Base-by-base conservation (phyloP, 2,888 invertebrate genomes). In the Epinotia bilunana region DNA sequence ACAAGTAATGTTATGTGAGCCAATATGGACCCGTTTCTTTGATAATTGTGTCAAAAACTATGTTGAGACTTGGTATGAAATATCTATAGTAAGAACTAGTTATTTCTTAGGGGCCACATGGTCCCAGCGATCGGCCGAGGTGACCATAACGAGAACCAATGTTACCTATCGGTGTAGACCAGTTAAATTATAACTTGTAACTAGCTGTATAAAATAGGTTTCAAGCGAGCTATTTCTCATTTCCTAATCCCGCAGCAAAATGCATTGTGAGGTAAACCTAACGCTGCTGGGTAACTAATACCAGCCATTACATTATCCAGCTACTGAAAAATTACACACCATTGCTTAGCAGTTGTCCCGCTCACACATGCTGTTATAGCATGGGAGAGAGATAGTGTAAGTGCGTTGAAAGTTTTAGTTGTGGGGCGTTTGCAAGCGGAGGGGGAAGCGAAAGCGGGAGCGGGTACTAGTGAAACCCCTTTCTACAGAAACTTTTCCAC, bases 281-380 rank as follows among this genome's bases (percentile, higher is more conserved):
- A 64, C 72, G 46, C 43, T 39, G n/a, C 46, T 28, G 58, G 61
- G 65, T 60, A 73, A 72, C 70, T 62, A 69, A 69, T 74, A 69
- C 57, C 20, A 69, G 62, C 69, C 43, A 63, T 69, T 68, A 57
- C 69, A 74, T 74, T 74, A 74, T 33, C 46, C 57, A 11, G 39
- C 61, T 58, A 63, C 74, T 74, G 69, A 69, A 74, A 74, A 63
- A 74, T 74, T 74, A 62, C 69, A 69, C 55, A 33, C 69, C 63
- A 74, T 74, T 62, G 20, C 63, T 74, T 69, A 69, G 16, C 63
- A 58, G 28, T 23, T 57, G n/a, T 58, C 62, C 33, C 33, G 12
- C 69, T 69, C 43, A 39, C 62, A 63, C 69, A 18, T 28, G 18
- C 28, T 12, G 69, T n/a, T 49, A 16, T 33, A 63, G 43, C 18